Evolutionary conservation across 2,113 vertebrate species (phyloP).

Genomic region (Alethe castanea): DNA sequence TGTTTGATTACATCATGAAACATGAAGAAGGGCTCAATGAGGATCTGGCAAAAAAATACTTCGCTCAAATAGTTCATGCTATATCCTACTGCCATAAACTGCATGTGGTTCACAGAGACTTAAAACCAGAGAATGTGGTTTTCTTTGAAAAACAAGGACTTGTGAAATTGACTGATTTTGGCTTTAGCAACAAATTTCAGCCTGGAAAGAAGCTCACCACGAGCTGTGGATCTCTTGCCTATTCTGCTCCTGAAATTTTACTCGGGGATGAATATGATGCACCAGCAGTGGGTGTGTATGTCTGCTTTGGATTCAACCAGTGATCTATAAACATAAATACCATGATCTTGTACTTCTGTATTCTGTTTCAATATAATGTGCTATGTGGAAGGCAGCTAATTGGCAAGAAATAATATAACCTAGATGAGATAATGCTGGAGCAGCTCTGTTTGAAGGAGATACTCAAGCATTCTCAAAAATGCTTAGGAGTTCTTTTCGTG

Average conservation of each 20-base stretch:
- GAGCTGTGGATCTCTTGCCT: constrained; percentile 95
- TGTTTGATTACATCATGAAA: constrained; percentile 99
- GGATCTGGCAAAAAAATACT: constrained; percentile 96
- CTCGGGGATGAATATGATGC: constrained; percentile 97
- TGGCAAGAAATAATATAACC: not conserved
- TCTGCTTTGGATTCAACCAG: not conserved
- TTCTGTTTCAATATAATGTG: not conserved
- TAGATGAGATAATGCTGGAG: not conserved
- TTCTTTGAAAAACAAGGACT: constrained; percentile 98
- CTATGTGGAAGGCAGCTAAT: not conserved
- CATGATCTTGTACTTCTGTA: not conserved
- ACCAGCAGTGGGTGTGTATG: constrained; percentile 94
- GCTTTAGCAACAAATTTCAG: constrained; percentile 99
- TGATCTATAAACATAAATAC: not conserved
- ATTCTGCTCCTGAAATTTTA: constrained; percentile 96
- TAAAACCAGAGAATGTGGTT: constrained; percentile 97
- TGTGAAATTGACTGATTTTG: constrained; percentile 98
- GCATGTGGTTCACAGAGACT: constrained; percentile 95
- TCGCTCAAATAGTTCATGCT: constrained; percentile 96
- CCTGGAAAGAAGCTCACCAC: constrained; percentile 98
- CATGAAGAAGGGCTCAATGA: constrained; percentile 96
- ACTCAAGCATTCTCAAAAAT: not conserved
- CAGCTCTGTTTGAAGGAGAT: not conserved
- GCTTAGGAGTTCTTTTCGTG: not conserved
- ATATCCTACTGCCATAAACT: constrained; percentile 99